phyloP scores from a whole-genome alignment of 2,888 invertebrate genomes.

The Dolichopus griseipennis region DNA sequence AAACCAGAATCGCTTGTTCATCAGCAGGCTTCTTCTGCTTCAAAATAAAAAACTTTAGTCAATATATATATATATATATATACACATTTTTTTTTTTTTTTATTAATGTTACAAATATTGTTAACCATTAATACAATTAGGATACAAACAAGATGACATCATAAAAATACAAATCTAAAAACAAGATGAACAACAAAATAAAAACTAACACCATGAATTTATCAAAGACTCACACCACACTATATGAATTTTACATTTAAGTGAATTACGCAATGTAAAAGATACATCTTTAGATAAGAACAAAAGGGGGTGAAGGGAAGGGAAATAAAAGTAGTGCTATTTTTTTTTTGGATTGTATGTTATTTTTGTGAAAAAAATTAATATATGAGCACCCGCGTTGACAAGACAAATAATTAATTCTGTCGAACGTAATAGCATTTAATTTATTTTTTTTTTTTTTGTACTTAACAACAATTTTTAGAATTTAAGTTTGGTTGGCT shows the following conservation, averaged over 20 bases:
- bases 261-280: not conserved
- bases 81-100: constrained; percentile 1
- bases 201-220: not conserved
- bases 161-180: not conserved
- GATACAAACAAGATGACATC: constrained; percentile 1
- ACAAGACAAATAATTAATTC: constrained; percentile 6
- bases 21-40: not conserved
- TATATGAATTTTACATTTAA: no score
- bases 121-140: constrained; percentile 6
- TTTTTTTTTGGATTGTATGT: not conserved
- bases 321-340: constrained; percentile 1
- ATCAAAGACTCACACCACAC: no score
- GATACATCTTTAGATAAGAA: not conserved
- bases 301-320: no score
- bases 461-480: not conserved
- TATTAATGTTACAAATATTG: not conserved
- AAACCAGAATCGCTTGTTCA: not conserved
- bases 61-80: no score
- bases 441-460: not conserved
- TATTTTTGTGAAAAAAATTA: not conserved
- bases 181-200: no score
- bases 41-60: no score
- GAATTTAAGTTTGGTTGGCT: not conserved
- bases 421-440: not conserved
- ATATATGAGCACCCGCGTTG: constrained; percentile 6